Percentiles rank a stretch among this genome's conserved stretches.
Conservation (phyloP, 2,797 vertebrate genomes). For the Dicrostonyx torquatus region DNA sequence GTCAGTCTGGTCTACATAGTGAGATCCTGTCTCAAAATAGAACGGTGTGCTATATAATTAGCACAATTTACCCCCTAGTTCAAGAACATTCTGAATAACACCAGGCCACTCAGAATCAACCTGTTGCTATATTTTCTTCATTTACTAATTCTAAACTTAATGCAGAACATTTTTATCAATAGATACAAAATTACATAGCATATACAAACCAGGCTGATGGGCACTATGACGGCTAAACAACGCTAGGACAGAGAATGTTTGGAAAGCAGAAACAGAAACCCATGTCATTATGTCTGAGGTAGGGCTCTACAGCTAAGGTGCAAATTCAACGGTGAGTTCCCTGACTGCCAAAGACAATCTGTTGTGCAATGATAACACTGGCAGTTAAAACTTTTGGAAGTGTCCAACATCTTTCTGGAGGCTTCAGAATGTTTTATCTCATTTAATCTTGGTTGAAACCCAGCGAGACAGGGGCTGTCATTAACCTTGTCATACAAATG, state of each 20-base stretch:
- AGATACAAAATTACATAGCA: neutral
- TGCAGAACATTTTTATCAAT: slow-evolving; percentile 24
- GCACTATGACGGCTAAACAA: neutral
- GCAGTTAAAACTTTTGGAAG: neutral
- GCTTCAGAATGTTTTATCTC: slow-evolving; percentile 16
- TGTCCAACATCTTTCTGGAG: slow-evolving; percentile 25
- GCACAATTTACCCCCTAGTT: neutral
- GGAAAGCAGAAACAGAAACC: neutral
- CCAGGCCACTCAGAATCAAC: neutral
- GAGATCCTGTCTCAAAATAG: neutral
- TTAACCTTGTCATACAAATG: neutral
- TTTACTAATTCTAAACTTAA: slow-evolving; percentile 34
- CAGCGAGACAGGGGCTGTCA: neutral
- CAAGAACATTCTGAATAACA: neutral
- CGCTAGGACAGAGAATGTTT: slow-evolving; percentile 1
- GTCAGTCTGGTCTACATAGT: neutral
- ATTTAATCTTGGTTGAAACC: neutral
- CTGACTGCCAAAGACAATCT: slow-evolving; percentile 20
- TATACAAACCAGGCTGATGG: neutral
- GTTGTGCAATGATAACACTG: neutral
- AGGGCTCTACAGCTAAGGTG: slow-evolving; percentile 6
- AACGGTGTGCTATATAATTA: neutral
- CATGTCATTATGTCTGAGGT: neutral
- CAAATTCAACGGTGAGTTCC: neutral
- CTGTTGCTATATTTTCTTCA: neutral